Evolutionary conservation across 2,113 vertebrate genomes (phyloP).

Genomic region (Hemiprocne comata): DNA sequence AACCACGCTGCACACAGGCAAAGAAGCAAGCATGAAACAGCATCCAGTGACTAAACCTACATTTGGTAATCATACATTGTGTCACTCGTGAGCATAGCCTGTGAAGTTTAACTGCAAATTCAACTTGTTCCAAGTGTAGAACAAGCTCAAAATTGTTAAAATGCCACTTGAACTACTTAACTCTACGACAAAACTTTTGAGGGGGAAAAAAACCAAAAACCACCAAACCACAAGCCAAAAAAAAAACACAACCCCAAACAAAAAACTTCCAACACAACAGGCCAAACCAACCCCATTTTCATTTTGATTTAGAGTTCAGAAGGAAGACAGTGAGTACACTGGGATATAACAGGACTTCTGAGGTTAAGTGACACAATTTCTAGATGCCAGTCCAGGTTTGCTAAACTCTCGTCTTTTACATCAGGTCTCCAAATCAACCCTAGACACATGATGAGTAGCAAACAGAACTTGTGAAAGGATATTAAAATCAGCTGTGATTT

Average conservation of each 20-base stretch:
- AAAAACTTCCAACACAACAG: not conserved
- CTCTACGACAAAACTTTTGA: not conserved
- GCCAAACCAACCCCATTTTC: not conserved
- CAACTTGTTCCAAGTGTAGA: not conserved
- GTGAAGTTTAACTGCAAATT: not conserved
- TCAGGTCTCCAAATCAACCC: not conserved
- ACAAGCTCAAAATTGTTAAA: not conserved
- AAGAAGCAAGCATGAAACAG: not conserved
- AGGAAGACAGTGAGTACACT: not conserved
- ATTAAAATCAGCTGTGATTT: not conserved
- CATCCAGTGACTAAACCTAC: not conserved
- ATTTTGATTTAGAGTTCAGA: not conserved
- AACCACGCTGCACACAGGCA: rapidly evolving
- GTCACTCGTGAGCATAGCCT: not conserved
- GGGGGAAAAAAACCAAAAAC: not conserved
- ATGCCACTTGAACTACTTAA: not conserved
- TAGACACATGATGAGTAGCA: not conserved
- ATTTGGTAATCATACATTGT: not conserved
- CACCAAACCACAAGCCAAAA: not conserved
- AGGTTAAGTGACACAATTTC: not conserved
- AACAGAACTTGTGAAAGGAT: not conserved
- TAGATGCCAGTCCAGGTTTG: not conserved
- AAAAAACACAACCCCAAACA: too few species aligned
- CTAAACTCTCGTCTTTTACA: not conserved
- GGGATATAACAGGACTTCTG: not conserved